A percentile compares a stretch with the other conserved stretches of the same genome.
phyloP scores from a whole-genome alignment of 2,113 vertebrate species.

The Brachypteracias leptosomus region DNA sequence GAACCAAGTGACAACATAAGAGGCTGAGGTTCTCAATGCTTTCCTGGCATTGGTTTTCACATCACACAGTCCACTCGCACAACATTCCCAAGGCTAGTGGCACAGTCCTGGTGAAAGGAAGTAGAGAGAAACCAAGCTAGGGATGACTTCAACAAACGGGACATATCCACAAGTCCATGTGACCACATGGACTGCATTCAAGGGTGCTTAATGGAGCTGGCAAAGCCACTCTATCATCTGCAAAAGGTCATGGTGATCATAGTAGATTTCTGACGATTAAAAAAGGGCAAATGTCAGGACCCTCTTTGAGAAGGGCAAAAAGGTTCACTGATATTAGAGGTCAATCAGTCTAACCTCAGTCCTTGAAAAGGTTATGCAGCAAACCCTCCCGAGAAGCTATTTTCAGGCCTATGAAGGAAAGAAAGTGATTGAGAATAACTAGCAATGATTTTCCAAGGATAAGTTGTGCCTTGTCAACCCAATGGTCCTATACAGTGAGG shows the following conservation, averaged over 20 bases:
- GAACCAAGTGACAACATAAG: not conserved
- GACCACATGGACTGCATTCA: not conserved
- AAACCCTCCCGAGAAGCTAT: not conserved
- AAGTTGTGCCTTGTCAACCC: not conserved
- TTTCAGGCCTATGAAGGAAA: not conserved
- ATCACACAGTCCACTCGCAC: not conserved
- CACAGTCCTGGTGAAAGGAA: not conserved
- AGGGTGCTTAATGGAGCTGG: accelerated
- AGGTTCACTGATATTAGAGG: not conserved
- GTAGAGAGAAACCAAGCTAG: not conserved
- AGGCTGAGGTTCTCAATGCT: not conserved
- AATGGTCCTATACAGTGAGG: not conserved
- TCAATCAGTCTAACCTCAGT: not conserved
- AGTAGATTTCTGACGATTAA: not conserved
- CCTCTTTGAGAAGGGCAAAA: not conserved
- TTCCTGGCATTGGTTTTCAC: not conserved
- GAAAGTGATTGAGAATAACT: not conserved
- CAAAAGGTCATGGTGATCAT: not conserved
- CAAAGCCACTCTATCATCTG: not conserved
- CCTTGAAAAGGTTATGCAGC: not conserved
- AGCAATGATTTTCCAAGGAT: not conserved
- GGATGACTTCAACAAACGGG: not conserved
- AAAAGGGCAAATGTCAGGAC: not conserved
- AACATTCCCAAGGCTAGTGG: not conserved
- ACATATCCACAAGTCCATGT: not conserved